Base-by-base conservation (phyloP, 2,888 invertebrate genomes). In the Sacculina carcini region DNA sequence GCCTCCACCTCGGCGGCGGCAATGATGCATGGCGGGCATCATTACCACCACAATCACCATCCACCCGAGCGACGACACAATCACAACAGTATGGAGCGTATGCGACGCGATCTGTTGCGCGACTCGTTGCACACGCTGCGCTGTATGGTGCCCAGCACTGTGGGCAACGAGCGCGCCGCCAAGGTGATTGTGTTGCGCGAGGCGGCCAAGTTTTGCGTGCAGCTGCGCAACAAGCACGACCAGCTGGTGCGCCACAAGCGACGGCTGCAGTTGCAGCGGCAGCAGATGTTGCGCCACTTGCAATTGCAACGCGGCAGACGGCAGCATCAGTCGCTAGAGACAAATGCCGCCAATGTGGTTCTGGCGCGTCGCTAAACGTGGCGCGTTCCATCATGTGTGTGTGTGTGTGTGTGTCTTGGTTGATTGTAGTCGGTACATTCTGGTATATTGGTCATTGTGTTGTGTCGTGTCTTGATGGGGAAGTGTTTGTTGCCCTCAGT, bases 31-130 rank as follows among this genome's bases (percentile, higher is more conserved):
- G 28, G 44, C 44, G 28, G 3, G 28, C 26, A 28, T 16, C 26
- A 28, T 16, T 44, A 28, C 44, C 44, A 44, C 19, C 28, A 44
- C 44, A 28, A 44, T 19, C 44, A 44, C 28, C n/a, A 26, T 16
- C 28, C 19, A 16, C 44, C 44, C 3, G 44, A 44, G 44, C 44
- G 44, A 28, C 44, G 44, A 26, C 26, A 28, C 44, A 44, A 44
- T 29, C 44, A 44, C 44, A 44, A 44, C 44, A 44, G 29, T 19
- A 44, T 44, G 44, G 44, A 44, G 44, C 28, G 44, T 4, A 6
- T 44, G 44, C 16, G 44, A 19, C 44, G 44, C 44, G 44, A 44
- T 29, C 44, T 44, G 44, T 29, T 44, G 16, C 44, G 44, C 44
- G 44, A 28, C 28, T 26, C 44, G 28, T 29, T 44, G 28, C 26